phyloP scores from a whole-genome alignment of 2,113 vertebrate genomes.

The Varanus komodoensis region DNA sequence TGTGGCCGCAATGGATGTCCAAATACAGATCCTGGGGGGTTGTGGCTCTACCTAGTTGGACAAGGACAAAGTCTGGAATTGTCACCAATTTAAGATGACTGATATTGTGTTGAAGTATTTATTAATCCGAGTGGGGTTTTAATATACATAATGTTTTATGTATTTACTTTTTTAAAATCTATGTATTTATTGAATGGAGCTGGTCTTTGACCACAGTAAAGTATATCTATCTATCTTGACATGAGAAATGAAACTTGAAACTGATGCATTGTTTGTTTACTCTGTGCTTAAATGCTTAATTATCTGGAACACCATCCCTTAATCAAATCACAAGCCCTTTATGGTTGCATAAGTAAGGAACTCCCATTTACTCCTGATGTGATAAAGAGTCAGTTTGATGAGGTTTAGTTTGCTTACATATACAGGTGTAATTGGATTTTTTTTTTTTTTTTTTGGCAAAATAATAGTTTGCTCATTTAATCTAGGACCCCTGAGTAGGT shows the following conservation, averaged over 20 bases:
- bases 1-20: too few relatives aligned
- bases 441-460: neutral
- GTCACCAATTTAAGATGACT: too few relatives aligned
- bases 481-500: neutral
- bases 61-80: too few relatives aligned
- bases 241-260: neutral
- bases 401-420: neutral
- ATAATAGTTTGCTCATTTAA: neutral
- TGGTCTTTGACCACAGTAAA: too few relatives aligned
- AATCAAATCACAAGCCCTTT: conserved; percentile 26
- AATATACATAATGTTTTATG: too few relatives aligned
- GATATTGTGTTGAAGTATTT: too few relatives aligned
- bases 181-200: too few relatives aligned
- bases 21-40: too few relatives aligned
- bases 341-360: neutral
- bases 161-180: too few relatives aligned
- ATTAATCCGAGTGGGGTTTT: too few relatives aligned
- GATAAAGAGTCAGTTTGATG: neutral
- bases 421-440: neutral
- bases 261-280: neutral
- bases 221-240: too few relatives aligned
- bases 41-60: too few relatives aligned
- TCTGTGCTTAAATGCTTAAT: neutral
- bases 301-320: fast-evolving
- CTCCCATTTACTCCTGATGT: neutral